Percentiles rank a stretch among this genome's conserved stretches.
Evolutionary conservation across 2,113 vertebrate genomes (phyloP).

Genomic region (Pithys albifrons): DNA sequence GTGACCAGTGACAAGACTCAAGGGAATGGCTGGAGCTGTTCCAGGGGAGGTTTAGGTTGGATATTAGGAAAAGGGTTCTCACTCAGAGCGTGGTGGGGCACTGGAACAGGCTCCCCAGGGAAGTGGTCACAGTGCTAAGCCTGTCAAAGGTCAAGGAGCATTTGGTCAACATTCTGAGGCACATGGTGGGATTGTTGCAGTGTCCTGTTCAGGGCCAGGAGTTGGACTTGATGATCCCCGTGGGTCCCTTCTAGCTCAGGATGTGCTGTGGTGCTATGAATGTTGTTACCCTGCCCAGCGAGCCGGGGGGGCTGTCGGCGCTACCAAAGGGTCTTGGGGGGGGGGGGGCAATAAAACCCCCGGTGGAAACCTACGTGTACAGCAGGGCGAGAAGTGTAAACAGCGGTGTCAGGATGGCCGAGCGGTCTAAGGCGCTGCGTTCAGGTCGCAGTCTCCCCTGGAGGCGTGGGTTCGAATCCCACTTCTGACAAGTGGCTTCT

Average conservation of each 20-base stretch:
- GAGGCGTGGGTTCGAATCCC: conserved; percentile 47
- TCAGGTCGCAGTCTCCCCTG: conserved; percentile 78
- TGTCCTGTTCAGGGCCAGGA: not conserved
- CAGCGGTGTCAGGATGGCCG: conserved; percentile 73
- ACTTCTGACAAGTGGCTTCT: not conserved
- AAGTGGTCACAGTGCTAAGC: rapidly evolving
- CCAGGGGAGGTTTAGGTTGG: not conserved
- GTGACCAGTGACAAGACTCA: not conserved
- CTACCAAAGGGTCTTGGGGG: no score
- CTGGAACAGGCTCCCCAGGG: rapidly evolving
- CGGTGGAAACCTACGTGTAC: not conserved
- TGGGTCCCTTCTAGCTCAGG: not conserved
- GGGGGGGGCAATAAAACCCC: no score
- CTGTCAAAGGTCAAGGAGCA: rapidly evolving
- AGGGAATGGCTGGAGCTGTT: not conserved
- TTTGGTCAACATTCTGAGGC: rapidly evolving
- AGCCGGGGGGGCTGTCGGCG: not conserved
- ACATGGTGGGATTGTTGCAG: not conserved
- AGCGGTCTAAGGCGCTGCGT: conserved; percentile 82
- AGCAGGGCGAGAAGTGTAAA: no score
- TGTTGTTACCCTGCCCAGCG: not conserved
- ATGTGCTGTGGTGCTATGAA: not conserved
- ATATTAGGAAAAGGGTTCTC: not conserved
- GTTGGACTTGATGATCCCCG: not conserved
- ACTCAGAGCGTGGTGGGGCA: rapidly evolving